These are phyloP conservation scores for Pyrgus malvae DNA, from an alignment of 2,888 invertebrate species.

Conservation along the genomic window DNA sequence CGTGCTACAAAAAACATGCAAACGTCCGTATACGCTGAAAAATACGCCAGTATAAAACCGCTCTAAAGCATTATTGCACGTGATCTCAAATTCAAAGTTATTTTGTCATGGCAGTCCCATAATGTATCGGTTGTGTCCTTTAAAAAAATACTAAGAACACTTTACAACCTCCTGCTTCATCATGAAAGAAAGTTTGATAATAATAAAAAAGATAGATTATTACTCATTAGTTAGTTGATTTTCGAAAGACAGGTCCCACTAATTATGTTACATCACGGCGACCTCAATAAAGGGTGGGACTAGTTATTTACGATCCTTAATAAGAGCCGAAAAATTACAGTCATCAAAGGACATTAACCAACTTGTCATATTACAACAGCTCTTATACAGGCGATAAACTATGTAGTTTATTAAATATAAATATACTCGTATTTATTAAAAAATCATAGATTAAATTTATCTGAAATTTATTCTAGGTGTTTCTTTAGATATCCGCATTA, in stretches of 20 bases:
- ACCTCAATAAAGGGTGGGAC: conserved; percentile 2
- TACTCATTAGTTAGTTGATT: conserved; percentile 1
- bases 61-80: too few relatives aligned
- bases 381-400: neutral
- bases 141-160: too few relatives aligned
- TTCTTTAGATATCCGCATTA: too few relatives aligned
- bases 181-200: neutral
- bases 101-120: too few relatives aligned
- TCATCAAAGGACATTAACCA: conserved; percentile 7
- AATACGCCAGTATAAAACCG: too few relatives aligned
- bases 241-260: neutral
- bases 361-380: neutral
- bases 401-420: neutral
- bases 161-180: too few relatives aligned
- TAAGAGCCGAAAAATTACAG: conserved; percentile 9
- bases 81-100: too few relatives aligned
- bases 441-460: too few relatives aligned
- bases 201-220: neutral
- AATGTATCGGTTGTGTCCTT: too few relatives aligned
- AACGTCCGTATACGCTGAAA: too few relatives aligned
- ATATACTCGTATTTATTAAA: neutral
- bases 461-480: too few relatives aligned
- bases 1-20: too few relatives aligned
- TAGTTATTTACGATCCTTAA: conserved; percentile 14
- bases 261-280: conserved; percentile 4